Base-by-base conservation (phyloP, 1,140 invertebrate species). In the Sinonovacula constricta region DNA sequence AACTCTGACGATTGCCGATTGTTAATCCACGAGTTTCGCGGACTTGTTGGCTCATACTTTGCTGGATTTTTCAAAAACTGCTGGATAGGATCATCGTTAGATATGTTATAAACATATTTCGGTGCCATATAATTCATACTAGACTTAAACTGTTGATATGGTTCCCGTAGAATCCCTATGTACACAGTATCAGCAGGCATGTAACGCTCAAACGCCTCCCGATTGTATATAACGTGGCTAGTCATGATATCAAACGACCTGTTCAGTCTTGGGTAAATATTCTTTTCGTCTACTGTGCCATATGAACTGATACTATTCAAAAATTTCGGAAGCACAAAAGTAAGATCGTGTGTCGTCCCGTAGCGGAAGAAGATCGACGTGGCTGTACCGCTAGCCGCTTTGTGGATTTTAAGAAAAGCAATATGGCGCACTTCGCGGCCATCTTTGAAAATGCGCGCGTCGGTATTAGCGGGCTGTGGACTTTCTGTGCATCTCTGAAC, bases 321-420 rank as follows among this genome's bases (percentile, higher is more conserved):
- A 54, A 45, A 79, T 24, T 63, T 80, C 0, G 85, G 85, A 1
- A 87, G n/a, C 18, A 85, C 76, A 79, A 88, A 81, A 12, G 69
- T 80, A 2, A 88, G 59, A 34, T 85, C 75, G 2, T 82, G 54
- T 0, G 33, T 28, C 31, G 81, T 57, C 7, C 82, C 86, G 76
- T 81, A 88, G n/a, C 87, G 67, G 12, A 84, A 75, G 1, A 88
- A 53, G 4, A 88, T 83, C 39, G 86, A 86, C 30, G 85, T 85
- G 3, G 84, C 69, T 2, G 86, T 87, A 5, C 86, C 80, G 57
- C 86, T 86, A 3, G 85, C 87, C 0, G 87, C 78, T 76, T 88
- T 88, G 71, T 87, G 87, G 0, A 87, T 82, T 68, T 88, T 88
- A 7, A 88, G 15, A 65, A 84, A 88, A 12, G 82, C 82, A 36